These are phyloP conservation scores for Heliconius ethilla DNA, from an alignment of 2,888 invertebrate genomes.

Conservation along the genomic window DNA sequence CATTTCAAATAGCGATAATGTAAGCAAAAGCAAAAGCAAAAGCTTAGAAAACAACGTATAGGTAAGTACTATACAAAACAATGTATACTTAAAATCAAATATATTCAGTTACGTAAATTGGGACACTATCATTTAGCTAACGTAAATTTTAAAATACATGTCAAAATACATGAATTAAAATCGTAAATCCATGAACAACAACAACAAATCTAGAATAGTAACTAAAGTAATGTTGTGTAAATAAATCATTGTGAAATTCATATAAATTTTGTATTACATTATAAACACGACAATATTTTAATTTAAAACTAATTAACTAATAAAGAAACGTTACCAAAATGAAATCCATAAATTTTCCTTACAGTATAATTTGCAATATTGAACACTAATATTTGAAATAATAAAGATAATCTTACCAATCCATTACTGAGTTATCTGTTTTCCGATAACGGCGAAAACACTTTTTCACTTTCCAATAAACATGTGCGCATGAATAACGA, in stretches of 20 bases:
- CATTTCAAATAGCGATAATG: not conserved
- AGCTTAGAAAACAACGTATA: not conserved
- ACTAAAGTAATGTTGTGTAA: no score
- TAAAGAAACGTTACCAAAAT: not conserved
- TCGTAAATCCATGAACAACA: not conserved
- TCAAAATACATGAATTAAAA: not conserved
- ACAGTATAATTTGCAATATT: constrained; percentile 12
- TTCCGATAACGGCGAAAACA: constrained; percentile 2
- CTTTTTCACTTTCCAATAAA: constrained; percentile 17
- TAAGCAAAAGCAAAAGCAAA: not conserved
- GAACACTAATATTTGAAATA: constrained; percentile 8
- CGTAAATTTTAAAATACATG: not conserved
- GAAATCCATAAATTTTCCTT: constrained; percentile 19
- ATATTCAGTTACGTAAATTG: not conserved
- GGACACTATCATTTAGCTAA: not conserved
- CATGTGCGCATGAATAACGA: not conserved
- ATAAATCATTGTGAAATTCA: not conserved
- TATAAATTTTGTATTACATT: not conserved
- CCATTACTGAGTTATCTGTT: constrained; percentile 23
- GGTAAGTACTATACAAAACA: no score
- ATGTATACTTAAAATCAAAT: no score
- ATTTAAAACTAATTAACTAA: not conserved
- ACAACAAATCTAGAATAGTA: no score
- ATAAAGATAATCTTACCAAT: constrained; percentile 30
- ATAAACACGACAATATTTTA: not conserved